Evolutionary conservation across 2,113 vertebrate species (phyloP), one percentile per base, ranked within the genome.

Genomic region (Laticauda laticaudata): DNA sequence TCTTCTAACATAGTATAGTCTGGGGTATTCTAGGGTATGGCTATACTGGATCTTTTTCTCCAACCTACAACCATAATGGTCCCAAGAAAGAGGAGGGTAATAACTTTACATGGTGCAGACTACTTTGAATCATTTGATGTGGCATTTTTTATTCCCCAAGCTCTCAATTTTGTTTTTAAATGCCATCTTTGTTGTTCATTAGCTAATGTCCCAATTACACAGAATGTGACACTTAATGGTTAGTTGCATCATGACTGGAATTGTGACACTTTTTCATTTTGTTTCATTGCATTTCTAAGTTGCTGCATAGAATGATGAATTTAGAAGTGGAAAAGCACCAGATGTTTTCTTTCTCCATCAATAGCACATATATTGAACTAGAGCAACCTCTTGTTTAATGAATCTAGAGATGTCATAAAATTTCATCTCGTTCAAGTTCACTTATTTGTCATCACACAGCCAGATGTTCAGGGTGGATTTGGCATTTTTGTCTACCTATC

Each of bases 301-400:
- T 97, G 96, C 94, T 97, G 97, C 95, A 97, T 98, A 97, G 96
- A 95, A 97, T 97, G 97, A 98, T 97, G 93, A 95, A 97, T 96
- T 96, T 39, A 94, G 95, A 92, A 95, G 96, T 92, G 94, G 95
- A 92, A 39, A 55, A 85, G 91, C 90, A 95, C 85, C 94, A 96
- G 93, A 95, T 96, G 95, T 91, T 96, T 90, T 0, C 51, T 53
- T 91, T 92, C 90, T 95, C 26, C 54, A 53, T 4, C 14, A 87
- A 61, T 86, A 59, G 55, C 34, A 23, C n/a, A 64, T 61, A 18
- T 2, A 93, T 39, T 48, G 26, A 89, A 23, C 59, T 45, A 26
- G 6, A 18, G 2, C 75, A 57, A 20, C n/a, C 53, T 86, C 55
- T n/a, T 18, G 12, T 90, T 90, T 43, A 18, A 9, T n/a, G 59